Evolutionary conservation across 2,888 invertebrate genomes (phyloP).

Genomic region (Notodonta ziczac): DNA sequence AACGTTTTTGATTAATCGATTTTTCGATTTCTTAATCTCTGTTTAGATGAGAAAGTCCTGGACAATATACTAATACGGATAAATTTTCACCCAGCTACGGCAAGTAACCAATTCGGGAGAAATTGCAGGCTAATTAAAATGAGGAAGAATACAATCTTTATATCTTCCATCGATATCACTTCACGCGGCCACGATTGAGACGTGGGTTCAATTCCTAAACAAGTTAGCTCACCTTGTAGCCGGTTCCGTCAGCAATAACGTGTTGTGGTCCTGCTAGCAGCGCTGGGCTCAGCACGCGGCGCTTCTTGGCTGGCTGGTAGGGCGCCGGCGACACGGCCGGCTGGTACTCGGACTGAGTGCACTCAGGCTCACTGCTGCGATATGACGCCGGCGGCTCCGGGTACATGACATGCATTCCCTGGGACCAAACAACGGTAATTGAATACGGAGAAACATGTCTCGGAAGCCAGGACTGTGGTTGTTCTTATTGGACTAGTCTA

Average conservation of each 20-base stretch:
- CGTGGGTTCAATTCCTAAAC: background rate
- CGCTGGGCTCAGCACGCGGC: constrained; percentile 71
- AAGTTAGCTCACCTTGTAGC: constrained; percentile 70
- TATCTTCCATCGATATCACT: too few relatives aligned
- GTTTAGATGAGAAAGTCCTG: background rate
- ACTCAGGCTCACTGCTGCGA: constrained; percentile 76
- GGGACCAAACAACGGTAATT: constrained; percentile 28
- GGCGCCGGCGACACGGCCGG: constrained; percentile 73
- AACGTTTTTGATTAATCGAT: background rate
- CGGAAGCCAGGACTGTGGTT: too few relatives aligned
- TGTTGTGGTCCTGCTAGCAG: constrained; percentile 48
- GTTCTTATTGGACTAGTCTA: too few relatives aligned
- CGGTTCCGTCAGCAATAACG: constrained; percentile 58
- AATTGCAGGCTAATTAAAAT: too few relatives aligned
- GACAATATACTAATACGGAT: too few relatives aligned
- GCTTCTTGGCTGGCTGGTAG: constrained; percentile 74
- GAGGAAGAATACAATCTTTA: too few relatives aligned
- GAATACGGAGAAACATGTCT: too few relatives aligned
- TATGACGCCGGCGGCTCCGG: constrained; percentile 83
- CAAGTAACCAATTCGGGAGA: too few relatives aligned
- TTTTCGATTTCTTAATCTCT: background rate
- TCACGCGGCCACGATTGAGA: too few relatives aligned
- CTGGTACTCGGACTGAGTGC: constrained; percentile 65
- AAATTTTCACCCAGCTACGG: too few relatives aligned
- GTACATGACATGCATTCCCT: constrained; percentile 96